These are phyloP conservation scores for Cabera pusaria DNA, from an alignment of 2,888 invertebrate genomes.

Conservation along the genomic window DNA sequence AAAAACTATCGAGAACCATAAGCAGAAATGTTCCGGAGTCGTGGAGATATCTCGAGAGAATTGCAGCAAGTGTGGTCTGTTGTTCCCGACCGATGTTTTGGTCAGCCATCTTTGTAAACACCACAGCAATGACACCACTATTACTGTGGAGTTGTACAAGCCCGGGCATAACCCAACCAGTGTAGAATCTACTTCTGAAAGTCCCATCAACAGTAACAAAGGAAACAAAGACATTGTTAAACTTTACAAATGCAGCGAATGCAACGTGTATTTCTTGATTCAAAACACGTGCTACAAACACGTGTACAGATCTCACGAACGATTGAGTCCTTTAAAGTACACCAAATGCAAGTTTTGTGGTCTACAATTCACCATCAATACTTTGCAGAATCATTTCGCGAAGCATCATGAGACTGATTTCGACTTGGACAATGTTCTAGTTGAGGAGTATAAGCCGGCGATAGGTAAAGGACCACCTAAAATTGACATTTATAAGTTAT, in stretches of 20 bases:
- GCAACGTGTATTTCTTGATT: constrained; percentile 51
- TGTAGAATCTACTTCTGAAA: constrained; percentile 12
- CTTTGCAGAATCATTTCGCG: constrained; percentile 45
- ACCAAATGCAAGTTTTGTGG: constrained; percentile 60
- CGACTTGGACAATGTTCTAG: constrained; percentile 42
- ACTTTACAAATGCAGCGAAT: constrained; percentile 42
- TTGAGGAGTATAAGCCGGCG: constrained; percentile 43
- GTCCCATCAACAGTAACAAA: neutral
- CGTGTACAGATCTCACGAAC: constrained; percentile 33
- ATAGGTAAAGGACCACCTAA: constrained; percentile 8
- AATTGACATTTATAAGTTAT: constrained; percentile 40
- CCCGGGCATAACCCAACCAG: neutral
- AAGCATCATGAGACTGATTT: constrained; percentile 46
- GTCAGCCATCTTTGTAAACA: constrained; percentile 48
- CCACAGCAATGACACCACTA: constrained; percentile 35
- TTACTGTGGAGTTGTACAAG: constrained; percentile 19
- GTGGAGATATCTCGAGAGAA: constrained; percentile 35
- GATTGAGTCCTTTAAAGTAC: constrained; percentile 46
- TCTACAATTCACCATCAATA: constrained; percentile 49
- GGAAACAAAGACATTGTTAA: neutral
- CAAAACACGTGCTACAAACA: constrained; percentile 47
- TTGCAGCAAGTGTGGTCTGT: constrained; percentile 45
- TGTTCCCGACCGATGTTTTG: constrained; percentile 42
- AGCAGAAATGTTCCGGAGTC: constrained; percentile 25
- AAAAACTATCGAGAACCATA: constrained; percentile 37